A percentile compares a stretch with the other conserved stretches of the same genome.
These are phyloP conservation scores for Isurus oxyrinchus DNA, from an alignment of 2,113 vertebrate genomes.

Conservation along the genomic window DNA sequence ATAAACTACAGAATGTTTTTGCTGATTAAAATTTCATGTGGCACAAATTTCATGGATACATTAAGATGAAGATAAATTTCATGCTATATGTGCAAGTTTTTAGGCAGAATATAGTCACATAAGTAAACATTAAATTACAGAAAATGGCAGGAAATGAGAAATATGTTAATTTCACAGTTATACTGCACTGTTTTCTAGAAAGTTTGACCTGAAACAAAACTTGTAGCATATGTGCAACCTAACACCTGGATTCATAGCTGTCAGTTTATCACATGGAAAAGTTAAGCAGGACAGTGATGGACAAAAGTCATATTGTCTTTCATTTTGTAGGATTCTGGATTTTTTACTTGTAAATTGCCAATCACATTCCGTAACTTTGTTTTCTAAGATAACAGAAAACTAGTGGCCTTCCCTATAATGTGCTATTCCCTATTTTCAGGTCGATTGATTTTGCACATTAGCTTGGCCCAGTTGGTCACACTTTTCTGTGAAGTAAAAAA, in stretches of 20 bases:
- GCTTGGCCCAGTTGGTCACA: neutral
- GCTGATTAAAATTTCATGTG: neutral
- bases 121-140: neutral
- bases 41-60: neutral
- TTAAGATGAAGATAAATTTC: neutral
- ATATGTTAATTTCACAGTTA: neutral
- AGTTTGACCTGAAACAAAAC: neutral
- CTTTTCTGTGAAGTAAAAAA: neutral
- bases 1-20: neutral
- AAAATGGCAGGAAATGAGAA: neutral
- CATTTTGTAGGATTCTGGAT: neutral
- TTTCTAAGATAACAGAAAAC: neutral
- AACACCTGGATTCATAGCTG: neutral
- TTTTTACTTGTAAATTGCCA: neutral
- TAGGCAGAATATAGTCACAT: neutral
- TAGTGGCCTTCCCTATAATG: neutral
- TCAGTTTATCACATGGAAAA: neutral
- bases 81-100: neutral
- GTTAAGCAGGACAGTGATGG: neutral
- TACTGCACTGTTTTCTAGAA: neutral
- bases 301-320: neutral
- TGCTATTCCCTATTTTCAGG: neutral
- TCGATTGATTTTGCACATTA: neutral
- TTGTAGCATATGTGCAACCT: neutral
- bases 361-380: neutral